A percentile compares a stretch with the other conserved stretches of the same genome.
These are phyloP conservation scores for Phocoena sinus DNA, from an alignment of 2,113 vertebrate genomes.

Conservation along the genomic window DNA sequence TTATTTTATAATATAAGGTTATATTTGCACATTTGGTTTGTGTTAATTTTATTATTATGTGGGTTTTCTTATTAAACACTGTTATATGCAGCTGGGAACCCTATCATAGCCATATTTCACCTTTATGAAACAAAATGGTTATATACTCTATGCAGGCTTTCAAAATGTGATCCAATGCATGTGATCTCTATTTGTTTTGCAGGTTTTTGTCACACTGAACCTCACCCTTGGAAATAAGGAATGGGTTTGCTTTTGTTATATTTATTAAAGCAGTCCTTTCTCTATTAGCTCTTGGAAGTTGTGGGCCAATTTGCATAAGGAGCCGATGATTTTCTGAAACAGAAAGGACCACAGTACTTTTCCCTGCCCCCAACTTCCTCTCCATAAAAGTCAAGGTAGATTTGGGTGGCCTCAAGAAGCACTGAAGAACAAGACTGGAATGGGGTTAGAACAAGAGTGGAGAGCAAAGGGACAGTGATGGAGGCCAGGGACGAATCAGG, in stretches of 20 bases:
- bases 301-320: not conserved
- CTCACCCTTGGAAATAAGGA: not conserved
- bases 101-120: not conserved
- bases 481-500: not conserved
- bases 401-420: not conserved
- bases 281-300: not conserved
- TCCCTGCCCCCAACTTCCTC: not conserved
- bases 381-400: not conserved
- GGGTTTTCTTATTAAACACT: not conserved
- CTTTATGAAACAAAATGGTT: not conserved
- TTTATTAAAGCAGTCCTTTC: not conserved
- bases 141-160: not conserved
- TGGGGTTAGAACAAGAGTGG: not conserved
- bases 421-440: not conserved
- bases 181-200: not conserved
- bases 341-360: not conserved
- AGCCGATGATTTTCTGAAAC: not conserved
- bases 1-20: not conserved
- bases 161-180: not conserved
- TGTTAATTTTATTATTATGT: not conserved
- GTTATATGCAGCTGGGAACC: not conserved
- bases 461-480: not conserved
- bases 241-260: not conserved
- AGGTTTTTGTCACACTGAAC: conserved; percentile 1
- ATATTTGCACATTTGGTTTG: not conserved